Percentiles rank a stretch among this genome's conserved stretches.
Evolutionary conservation across 2,113 vertebrate species (phyloP).

Genomic region (Phrynosoma platyrhinos): DNA sequence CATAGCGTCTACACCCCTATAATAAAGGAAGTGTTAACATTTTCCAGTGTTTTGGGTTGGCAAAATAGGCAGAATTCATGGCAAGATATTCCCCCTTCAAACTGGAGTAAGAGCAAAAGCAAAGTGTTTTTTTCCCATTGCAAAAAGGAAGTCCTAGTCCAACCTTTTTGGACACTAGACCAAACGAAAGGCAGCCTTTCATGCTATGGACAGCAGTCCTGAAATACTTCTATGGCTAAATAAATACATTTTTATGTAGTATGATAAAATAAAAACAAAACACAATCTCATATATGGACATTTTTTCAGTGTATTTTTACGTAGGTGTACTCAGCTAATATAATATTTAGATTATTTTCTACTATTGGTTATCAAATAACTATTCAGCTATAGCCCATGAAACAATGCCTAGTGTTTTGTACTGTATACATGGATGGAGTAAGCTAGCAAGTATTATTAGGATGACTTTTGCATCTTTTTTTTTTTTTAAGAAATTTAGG

Average conservation of each 20-base stretch:
- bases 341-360: no score
- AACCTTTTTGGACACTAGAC: not conserved
- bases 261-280: not conserved
- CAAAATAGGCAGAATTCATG: not conserved
- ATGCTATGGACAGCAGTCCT: not conserved
- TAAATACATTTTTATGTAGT: not conserved
- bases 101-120: not conserved
- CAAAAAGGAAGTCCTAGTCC: not conserved
- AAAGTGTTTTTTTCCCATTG: not conserved
- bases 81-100: not conserved
- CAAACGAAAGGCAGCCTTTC: not conserved
- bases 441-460: no score
- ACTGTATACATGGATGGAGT: no score
- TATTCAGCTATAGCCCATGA: no score
- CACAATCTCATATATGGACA: not conserved
- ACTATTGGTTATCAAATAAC: no score
- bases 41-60: constrained; percentile 22
- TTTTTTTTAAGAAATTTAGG: no score
- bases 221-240: not conserved
- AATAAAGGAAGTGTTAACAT: not conserved
- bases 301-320: not conserved
- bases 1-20: not conserved
- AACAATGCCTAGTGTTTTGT: no score
- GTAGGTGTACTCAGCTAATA: not conserved
- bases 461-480: no score